These are phyloP conservation scores for Rugalucina vietnamica DNA, from an alignment of 2,888 invertebrate species.

Conservation along the genomic window DNA sequence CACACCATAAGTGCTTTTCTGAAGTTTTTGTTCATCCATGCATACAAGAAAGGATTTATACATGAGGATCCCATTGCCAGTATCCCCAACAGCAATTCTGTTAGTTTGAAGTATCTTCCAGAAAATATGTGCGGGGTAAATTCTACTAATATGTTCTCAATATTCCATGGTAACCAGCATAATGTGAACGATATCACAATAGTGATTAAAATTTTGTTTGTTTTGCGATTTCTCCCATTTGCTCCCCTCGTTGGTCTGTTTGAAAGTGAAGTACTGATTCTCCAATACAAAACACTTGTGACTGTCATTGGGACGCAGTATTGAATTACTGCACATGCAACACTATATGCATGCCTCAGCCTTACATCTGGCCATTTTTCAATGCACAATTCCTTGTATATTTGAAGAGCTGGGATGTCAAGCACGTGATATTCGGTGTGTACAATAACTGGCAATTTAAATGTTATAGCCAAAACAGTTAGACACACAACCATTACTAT, in stretches of 20 bases:
- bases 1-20: conserved; percentile 78
- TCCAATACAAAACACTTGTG: conserved; percentile 77
- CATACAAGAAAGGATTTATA: conserved; percentile 83
- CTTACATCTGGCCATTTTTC: conserved; percentile 76
- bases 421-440: conserved; percentile 71
- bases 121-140: conserved; percentile 70
- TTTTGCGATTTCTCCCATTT: conserved; percentile 71
- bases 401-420: conserved; percentile 67
- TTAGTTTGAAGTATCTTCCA: conserved; percentile 76
- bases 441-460: conserved; percentile 80
- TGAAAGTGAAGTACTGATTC: conserved; percentile 76
- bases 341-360: conserved; percentile 74
- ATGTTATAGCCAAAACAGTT: conserved; percentile 72
- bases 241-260: conserved; percentile 75
- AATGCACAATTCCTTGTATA: conserved; percentile 76
- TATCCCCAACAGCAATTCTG: conserved; percentile 80
- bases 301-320: conserved; percentile 79
- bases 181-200: conserved; percentile 81
- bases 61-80: conserved; percentile 82
- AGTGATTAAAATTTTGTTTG: conserved; percentile 80
- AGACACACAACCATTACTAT: conserved; percentile 72
- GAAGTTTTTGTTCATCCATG: conserved; percentile 83
- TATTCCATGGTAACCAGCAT: conserved; percentile 82
- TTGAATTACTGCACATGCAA: conserved; percentile 77
- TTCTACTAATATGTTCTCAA: conserved; percentile 78